Conservation (phyloP, 2,888 invertebrate species). For the Mycalesis mineus region DNA sequence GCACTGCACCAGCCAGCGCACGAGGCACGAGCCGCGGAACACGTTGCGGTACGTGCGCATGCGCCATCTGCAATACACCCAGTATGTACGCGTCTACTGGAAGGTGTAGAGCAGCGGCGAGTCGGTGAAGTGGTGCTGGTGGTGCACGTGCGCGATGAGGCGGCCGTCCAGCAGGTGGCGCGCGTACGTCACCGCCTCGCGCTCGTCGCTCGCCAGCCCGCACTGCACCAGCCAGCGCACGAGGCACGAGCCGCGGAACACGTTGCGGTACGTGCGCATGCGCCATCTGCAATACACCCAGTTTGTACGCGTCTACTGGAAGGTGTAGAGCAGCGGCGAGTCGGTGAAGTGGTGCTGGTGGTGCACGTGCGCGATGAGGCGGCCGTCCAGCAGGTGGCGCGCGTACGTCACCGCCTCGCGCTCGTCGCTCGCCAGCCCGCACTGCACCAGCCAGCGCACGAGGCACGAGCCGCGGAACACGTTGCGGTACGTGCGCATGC, state of each 20-base stretch:
- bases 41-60: conserved; percentile 87
- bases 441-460: conserved; percentile 90
- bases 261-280: no score
- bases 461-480: conserved; percentile 89
- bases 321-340: conserved; percentile 88
- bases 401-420: conserved; percentile 90
- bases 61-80: conserved; percentile 80
- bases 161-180: conserved; percentile 90
- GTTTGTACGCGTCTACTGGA: conserved; percentile 52
- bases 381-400: conserved; percentile 88
- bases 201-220: conserved; percentile 86
- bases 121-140: no score
- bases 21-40: conserved; percentile 90
- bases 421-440: conserved; percentile 87
- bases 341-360: no score
- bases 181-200: conserved; percentile 90
- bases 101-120: conserved; percentile 89
- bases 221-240: conserved; percentile 91
- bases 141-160: conserved; percentile 70
- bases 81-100: no score
- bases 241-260: conserved; percentile 89
- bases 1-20: conserved; percentile 90
- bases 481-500: no score
- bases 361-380: conserved; percentile 76
- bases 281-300: no score